Evolutionary conservation across 2,797 vertebrate species (phyloP), one percentile per base, ranked within the genome.

Genomic region (Ctenosaura bakeri): DNA sequence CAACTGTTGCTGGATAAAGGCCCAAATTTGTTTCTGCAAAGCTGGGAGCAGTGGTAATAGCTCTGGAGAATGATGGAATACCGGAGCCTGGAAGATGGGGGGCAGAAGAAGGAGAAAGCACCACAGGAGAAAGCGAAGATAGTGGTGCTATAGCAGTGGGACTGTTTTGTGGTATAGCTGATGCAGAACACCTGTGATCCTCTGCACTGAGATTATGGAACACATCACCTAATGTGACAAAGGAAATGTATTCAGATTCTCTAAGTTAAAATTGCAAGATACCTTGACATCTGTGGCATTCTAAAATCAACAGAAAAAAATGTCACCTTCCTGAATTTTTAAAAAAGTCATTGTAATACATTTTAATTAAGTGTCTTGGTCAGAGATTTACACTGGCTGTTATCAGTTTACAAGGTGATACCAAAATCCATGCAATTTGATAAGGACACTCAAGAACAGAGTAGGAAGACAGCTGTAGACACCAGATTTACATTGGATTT

Each of bases 131-230:
- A 69, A 99, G 97, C 0, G 98, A 96, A 29, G 99, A 98, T 56
- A 99, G 98, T 1, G 98, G 97, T 18, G 98, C 96, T 92, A 99
- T 97, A 93, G 98, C 98, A 0, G 98, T 98, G 92, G 98, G 98
- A 95, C 98, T 98, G 94, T 97, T 99, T 95, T 98, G 97, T 4
- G 98, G 98, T 90, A 97, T 96, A n/a, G 97, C 93, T 2, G 98
- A 97, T 32, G 97, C 93, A 32, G 98, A 95, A 93, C 98, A 98
- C 95, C 98, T 96, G 90, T 98, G 98, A 95, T 99, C 98, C 92
- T 99, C 98, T 97, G 99, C 98, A 97, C 96, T 98, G 95, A 99
- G 95, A 96, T 97, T 98, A 93, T 99, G 99, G 97, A 99, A 99
- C 86, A 99, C 98, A 83, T 99, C 99, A 94, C 98, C 99, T 99